phyloP scores from a whole-genome alignment of 2,888 invertebrate species.

The Cryptocephalus moraei region DNA sequence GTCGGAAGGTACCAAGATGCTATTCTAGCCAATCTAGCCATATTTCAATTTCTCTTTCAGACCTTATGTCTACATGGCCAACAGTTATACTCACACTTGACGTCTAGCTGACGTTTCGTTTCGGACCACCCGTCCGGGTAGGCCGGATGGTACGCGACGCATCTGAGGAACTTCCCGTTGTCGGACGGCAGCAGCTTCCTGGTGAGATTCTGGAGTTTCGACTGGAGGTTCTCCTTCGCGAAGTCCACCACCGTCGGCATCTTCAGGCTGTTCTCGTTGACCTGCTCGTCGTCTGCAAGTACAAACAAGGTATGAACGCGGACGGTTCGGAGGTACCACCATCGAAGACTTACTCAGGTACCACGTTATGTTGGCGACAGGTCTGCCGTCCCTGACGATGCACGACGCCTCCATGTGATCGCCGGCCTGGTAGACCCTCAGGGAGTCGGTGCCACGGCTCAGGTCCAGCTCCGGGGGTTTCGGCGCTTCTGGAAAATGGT shows the following conservation, averaged over 20 bases:
- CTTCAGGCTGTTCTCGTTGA: conserved; percentile 42
- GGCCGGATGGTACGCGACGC: conserved; percentile 58
- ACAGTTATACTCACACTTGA: conserved; percentile 53
- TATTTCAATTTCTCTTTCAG: too few relatives aligned
- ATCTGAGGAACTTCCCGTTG: conserved; percentile 52
- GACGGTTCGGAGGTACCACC: not conserved
- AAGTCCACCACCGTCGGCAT: conserved; percentile 43
- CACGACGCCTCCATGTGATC: conserved; percentile 57
- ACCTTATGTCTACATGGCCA: too few relatives aligned
- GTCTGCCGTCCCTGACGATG: conserved; percentile 57
- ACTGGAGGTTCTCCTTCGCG: conserved; percentile 48
- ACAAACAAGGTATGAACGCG: not conserved
- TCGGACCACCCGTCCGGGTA: conserved; percentile 33
- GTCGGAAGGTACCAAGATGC: too few relatives aligned
- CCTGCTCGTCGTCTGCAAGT: conserved; percentile 48
- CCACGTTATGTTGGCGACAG: conserved; percentile 68
- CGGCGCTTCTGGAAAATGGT: conserved; percentile 38
- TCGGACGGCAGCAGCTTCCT: conserved; percentile 52
- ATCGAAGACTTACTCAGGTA: conserved; percentile 44
- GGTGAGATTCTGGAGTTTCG: conserved; percentile 56
- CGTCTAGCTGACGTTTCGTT: conserved; percentile 41
- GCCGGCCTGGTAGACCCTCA: conserved; percentile 46
- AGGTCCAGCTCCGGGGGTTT: conserved; percentile 39
- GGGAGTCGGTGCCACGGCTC: conserved; percentile 33
- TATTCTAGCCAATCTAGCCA: too few relatives aligned